Evolutionary conservation across 2,888 invertebrate genomes (phyloP), one percentile per base, ranked within the genome.

Genomic region (Zelleria hepariella): DNA sequence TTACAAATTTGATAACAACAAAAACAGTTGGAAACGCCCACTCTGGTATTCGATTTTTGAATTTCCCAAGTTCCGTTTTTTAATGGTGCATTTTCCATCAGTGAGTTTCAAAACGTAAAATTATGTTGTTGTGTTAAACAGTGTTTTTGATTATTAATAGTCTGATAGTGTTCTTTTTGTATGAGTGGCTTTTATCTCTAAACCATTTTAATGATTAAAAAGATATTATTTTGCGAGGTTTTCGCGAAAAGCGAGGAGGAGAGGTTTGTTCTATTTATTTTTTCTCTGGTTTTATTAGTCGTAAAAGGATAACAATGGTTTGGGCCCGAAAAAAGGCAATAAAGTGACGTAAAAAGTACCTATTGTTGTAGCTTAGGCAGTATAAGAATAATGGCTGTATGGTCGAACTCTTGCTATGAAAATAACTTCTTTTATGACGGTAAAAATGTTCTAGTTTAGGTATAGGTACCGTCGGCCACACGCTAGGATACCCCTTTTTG

Each of bases 171-270:
- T 42, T 59, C n/a, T 59, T 55, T 15, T 53, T 49, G 23, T 51
- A 6, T 52, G 42, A 32, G 32, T 20, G 54, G 23, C 54, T 63
- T 59, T 59, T 59, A 49, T 23, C 23, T 55, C 47, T 58, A 55
- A 20, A 3, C 32, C 5, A 21, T 42, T 21, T 59, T 57, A 59
- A 75, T 77, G 77, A 73, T 77, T 60, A 74, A 70, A 61, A 79
- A 75, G 66, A 73, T 79, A 66, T 63, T 80, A 59, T 77, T 75
- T 61, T 79, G 80, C 70, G 73, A 80, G 59, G 68, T 78, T 62
- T 75, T 74, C 62, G 68, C 72, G 42, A 61, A 60, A 49, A 58
- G 59, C 53, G 63, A 67, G 42, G 65, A 69, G 60, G 66, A 65
- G 57, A 69, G 55, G 55, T 55, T 27, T 5, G 53, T 53, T n/a